phyloP scores from a whole-genome alignment of 2,888 invertebrate genomes.

The Scaptomyza polygonia region DNA sequence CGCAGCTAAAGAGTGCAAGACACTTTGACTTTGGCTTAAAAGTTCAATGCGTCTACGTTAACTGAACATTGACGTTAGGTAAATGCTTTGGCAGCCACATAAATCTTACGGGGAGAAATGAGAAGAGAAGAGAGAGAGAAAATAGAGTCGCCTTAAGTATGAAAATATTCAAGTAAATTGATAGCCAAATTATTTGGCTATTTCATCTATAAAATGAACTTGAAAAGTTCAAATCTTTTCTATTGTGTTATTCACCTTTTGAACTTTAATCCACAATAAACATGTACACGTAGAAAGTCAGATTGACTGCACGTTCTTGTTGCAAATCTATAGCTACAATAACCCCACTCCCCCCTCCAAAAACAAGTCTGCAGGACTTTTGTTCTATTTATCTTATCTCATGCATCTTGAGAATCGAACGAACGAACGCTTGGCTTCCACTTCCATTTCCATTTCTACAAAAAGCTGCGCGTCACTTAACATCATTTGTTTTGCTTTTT shows the following conservation, averaged over 20 bases:
- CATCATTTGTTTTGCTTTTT: constrained; percentile 74
- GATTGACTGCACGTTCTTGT: constrained; percentile 55
- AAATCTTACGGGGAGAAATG: too few species aligned
- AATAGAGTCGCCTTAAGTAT: too few species aligned
- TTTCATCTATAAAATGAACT: not conserved
- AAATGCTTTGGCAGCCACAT: constrained; percentile 14
- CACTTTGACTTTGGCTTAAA: constrained; percentile 63
- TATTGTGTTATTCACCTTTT: constrained; percentile 23
- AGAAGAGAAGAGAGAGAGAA: too few species aligned
- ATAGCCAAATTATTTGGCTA: constrained; percentile 1
- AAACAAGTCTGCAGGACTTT: constrained; percentile 44
- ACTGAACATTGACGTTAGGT: not conserved
- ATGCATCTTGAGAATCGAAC: constrained; percentile 64
- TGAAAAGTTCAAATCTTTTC: constrained; percentile 13
- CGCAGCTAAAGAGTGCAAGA: constrained; percentile 39
- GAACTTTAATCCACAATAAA: constrained; percentile 2
- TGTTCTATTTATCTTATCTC: constrained; percentile 69
- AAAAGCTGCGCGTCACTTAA: constrained; percentile 79
- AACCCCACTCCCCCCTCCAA: too few species aligned
- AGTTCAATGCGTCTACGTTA: constrained; percentile 59
- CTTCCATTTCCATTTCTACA: too few species aligned
- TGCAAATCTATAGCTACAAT: constrained; percentile 23
- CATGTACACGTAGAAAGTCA: constrained; percentile 8
- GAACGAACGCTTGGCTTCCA: constrained; percentile 64
- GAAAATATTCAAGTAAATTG: too few species aligned